A percentile compares a stretch with the other conserved stretches of the same genome.
These are phyloP conservation scores for Acronicta leporina DNA, from an alignment of 2,888 invertebrate genomes.

Conservation along the genomic window DNA sequence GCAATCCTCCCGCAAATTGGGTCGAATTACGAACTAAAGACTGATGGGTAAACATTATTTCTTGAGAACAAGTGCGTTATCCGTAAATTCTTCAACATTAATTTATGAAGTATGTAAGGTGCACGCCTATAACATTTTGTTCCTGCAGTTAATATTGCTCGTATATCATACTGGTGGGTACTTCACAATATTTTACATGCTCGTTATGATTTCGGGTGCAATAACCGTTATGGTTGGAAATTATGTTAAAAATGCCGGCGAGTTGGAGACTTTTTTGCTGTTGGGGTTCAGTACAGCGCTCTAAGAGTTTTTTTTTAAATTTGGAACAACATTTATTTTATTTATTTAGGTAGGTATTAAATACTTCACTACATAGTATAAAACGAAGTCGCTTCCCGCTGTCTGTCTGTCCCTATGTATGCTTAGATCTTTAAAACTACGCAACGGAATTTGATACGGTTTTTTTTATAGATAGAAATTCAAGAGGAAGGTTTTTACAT, in stretches of 20 bases:
- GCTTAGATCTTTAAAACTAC: too few species aligned
- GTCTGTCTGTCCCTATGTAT: too few species aligned
- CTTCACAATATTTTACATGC: constrained; percentile 66
- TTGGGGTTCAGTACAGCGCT: constrained; percentile 37
- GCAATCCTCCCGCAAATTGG: too few species aligned
- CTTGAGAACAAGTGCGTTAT: constrained; percentile 38
- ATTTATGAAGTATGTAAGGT: constrained; percentile 34
- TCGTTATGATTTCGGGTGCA: constrained; percentile 69
- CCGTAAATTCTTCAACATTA: constrained; percentile 40
- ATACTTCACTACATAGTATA: too few species aligned
- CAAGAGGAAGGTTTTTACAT: too few species aligned
- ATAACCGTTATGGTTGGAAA: constrained; percentile 65
- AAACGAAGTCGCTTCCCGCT: too few species aligned
- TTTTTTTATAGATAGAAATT: too few species aligned
- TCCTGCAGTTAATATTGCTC: constrained; percentile 57
- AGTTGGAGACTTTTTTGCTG: not conserved
- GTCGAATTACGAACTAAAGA: too few species aligned
- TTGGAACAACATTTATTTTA: too few species aligned
- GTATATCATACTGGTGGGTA: constrained; percentile 62
- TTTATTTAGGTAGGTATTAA: too few species aligned
- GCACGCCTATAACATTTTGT: constrained; percentile 41
- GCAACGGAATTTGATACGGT: too few species aligned
- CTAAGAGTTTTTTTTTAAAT: not conserved
- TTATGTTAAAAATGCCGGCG: constrained; percentile 52
- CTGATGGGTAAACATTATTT: constrained; percentile 29